Conservation (phyloP, 2,113 vertebrate genomes). For the Patagioenas fasciata region DNA sequence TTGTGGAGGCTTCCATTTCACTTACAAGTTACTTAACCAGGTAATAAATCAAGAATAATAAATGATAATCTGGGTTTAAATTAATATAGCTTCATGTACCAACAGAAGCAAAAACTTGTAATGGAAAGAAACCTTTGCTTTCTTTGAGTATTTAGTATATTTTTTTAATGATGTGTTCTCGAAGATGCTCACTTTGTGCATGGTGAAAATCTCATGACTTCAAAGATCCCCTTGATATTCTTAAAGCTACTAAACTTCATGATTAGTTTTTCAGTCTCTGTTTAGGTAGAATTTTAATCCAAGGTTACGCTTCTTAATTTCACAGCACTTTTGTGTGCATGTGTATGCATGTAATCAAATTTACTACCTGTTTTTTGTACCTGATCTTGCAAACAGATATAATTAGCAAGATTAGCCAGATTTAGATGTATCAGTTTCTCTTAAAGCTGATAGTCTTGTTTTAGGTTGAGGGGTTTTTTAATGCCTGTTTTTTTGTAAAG, state of each 20-base stretch:
- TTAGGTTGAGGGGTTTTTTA: background rate
- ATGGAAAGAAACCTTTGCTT: background rate
- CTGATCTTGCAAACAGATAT: background rate
- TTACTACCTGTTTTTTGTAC: background rate
- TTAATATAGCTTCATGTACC: background rate
- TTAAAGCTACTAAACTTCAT: background rate
- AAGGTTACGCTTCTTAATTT: background rate
- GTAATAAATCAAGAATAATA: background rate
- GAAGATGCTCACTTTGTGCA: accelerated
- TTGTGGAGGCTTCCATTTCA: background rate
- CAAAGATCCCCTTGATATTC: background rate
- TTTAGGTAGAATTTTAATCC: background rate
- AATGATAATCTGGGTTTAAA: background rate
- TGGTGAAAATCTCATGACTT: background rate
- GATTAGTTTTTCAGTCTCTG: background rate
- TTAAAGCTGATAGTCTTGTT: background rate
- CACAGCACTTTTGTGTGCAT: accelerated
- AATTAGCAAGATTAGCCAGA: background rate
- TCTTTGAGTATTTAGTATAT: accelerated
- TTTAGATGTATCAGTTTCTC: background rate
- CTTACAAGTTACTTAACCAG: background rate
- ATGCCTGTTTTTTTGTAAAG: background rate
- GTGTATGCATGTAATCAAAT: background rate
- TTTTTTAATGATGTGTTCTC: background rate
- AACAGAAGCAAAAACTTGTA: background rate